phyloP scores from a whole-genome alignment of 2,888 invertebrate species.

The Polymixis lichenea region DNA sequence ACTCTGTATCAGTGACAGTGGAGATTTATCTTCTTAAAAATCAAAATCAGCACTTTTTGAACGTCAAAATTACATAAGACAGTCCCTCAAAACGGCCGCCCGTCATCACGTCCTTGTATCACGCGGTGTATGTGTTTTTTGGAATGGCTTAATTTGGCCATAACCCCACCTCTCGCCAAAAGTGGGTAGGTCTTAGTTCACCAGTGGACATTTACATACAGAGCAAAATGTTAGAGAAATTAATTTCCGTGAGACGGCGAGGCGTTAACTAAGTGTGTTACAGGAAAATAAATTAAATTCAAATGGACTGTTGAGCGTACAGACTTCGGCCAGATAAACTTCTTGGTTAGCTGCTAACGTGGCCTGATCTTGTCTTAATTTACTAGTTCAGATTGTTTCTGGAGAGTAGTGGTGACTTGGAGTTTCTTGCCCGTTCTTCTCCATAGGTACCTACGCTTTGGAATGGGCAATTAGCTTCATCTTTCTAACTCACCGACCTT shows the following conservation, averaged over 20 bases:
- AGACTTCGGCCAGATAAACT: constrained; percentile 29
- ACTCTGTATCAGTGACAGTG: no score
- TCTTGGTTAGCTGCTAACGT: constrained; percentile 40
- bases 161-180: constrained; percentile 16
- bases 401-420: no score
- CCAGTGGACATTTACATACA: constrained; percentile 46
- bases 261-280: constrained; percentile 57
- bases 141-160: background rate
- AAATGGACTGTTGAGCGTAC: constrained; percentile 57
- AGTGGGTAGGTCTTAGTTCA: constrained; percentile 11
- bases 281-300: constrained; percentile 62
- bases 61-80: no score
- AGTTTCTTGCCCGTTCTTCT: no score
- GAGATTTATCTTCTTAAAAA: no score
- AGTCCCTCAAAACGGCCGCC: no score
- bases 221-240: constrained; percentile 61
- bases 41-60: no score
- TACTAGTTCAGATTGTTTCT: constrained; percentile 22
- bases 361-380: constrained; percentile 43
- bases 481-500: no score
- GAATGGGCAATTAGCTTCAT: no score
- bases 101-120: no score
- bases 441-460: no score
- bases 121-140: no score
- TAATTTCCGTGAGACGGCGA: constrained; percentile 54